Evolutionary conservation across 2,113 vertebrate genomes (phyloP), one percentile per base, ranked within the genome.

Genomic region (Pyrgilauda ruficollis): DNA sequence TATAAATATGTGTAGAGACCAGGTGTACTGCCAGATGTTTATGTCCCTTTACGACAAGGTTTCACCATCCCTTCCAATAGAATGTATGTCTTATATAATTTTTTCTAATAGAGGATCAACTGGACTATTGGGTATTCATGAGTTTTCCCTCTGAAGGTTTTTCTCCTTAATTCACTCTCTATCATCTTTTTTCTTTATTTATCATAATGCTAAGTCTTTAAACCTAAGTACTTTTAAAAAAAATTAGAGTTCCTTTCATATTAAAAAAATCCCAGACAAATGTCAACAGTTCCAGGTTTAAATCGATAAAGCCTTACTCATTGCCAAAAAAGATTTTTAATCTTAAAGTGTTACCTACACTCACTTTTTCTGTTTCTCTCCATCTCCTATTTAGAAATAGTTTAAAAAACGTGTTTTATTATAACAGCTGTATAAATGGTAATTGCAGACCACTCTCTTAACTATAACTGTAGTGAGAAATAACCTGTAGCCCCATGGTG

Each of bases 11-110:
- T 93, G 95, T 94, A 96, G 82, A 94, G 89, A 96, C 93, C 97
- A 97, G 97, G 96, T 97, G 97, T 87, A 91, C 80, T 89, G 92
- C 96, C 97, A 97, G 97, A 97, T 97, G 97, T 93, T 96, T 92
- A 72, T 2, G 46, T 96, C 95, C 94, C 96, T 93, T 91, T 92
- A 96, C 88, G 96, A 83, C 86, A 96, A 68, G 53, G 73, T 90
- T 94, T 82, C 80, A 63, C 84, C 46, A 83, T 55, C 76, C 56
- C 69, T 96, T 97, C 92, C 87, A 93, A 87, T 16, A 67, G 76
- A 97, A 96, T 2, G 15, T 47, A 43, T 9, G 1, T 31, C 56
- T 91, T 80, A 75, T 33, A 78, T 84, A 90, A 84, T 76, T 93
- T 94, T 89, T 94, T 73, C 59, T 80, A 92, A 91, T 8, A 90